Base-by-base conservation (phyloP, 2,113 vertebrate species). In the Mustelus asterias region DNA sequence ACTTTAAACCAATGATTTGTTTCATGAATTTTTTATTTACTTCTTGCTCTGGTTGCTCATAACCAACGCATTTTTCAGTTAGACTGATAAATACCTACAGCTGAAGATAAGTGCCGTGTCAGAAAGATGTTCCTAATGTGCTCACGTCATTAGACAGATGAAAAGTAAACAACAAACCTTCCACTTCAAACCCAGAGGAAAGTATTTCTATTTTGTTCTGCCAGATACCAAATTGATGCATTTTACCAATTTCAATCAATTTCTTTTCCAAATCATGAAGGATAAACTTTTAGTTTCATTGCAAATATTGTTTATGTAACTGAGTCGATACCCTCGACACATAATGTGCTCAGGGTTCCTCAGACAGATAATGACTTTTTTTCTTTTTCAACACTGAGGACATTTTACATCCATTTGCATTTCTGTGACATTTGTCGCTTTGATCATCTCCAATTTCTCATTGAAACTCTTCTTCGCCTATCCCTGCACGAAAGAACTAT, bases 1-100 rank as follows among this genome's bases (percentile, higher is more conserved):
- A 96, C 89, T 96, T 97, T 96, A 96, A 97, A 96, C 69, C 96
- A 96, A 96, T 97, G 95, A 96, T 96, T 96, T 96, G 95, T 63
- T 89, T 96, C 96, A 96, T 96, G 95, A 96, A 89, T 96, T 96
- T 97, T 96, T 96, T 96, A 96, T 97, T 96, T 96, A 67, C 95
- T 97, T 90, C 95, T 96, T 96, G 88, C 78, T 96, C 96, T 96
- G 95, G 33, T 69, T 89, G 20, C 22, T 96, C 96, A 95, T 48
- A 96, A 88, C 96, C 96, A 88, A 96, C 85, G 96, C 95, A 63
- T 96, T 96, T 80, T 95, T 63, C 67, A 95, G 44, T n/a, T 29
- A 16, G 95, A 92, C 95, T 96, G 96, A 96, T 58, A 96, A 54
- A 10, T 96, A 63, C 96, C 96, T 95, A n/a, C 96, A 26, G 90